Evolutionary conservation across 2,888 invertebrate species (phyloP).

Genomic region (Deroplatys truncata): DNA sequence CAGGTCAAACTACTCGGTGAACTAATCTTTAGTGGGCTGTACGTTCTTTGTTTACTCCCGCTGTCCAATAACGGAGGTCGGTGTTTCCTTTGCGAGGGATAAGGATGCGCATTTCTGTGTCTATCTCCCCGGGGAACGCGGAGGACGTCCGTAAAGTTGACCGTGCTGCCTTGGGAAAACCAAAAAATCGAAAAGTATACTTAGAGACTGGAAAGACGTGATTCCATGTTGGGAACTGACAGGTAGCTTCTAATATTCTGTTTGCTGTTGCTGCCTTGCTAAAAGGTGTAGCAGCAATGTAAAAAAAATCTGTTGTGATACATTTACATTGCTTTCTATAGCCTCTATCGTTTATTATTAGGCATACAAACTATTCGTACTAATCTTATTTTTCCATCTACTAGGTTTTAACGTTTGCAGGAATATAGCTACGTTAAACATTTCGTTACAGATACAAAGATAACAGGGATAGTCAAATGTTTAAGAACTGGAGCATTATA

Average conservation of each 20-base stretch:
- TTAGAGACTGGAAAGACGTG: neutral
- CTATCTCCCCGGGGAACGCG: neutral
- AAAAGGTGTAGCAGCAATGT: no score
- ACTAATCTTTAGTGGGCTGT: neutral
- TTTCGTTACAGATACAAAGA: no score
- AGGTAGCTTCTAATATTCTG: neutral
- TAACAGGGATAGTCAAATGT: no score
- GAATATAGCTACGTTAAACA: no score
- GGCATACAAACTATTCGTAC: no score
- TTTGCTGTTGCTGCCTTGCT: neutral
- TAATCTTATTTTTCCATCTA: no score
- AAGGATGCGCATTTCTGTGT: neutral
- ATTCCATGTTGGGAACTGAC: neutral
- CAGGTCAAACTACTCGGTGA: neutral
- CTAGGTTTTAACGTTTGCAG: no score
- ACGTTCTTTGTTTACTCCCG: neutral
- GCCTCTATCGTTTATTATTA: no score
- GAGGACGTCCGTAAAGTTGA: neutral
- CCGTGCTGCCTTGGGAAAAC: neutral
- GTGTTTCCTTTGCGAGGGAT: neutral
- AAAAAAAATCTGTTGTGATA: no score
- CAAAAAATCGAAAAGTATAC: neutral
- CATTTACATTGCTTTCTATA: no score
- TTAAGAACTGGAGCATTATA: no score
- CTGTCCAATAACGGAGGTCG: neutral